Conservation (phyloP, 2,797 vertebrate genomes). For the Tachyglossus aculeatus region DNA sequence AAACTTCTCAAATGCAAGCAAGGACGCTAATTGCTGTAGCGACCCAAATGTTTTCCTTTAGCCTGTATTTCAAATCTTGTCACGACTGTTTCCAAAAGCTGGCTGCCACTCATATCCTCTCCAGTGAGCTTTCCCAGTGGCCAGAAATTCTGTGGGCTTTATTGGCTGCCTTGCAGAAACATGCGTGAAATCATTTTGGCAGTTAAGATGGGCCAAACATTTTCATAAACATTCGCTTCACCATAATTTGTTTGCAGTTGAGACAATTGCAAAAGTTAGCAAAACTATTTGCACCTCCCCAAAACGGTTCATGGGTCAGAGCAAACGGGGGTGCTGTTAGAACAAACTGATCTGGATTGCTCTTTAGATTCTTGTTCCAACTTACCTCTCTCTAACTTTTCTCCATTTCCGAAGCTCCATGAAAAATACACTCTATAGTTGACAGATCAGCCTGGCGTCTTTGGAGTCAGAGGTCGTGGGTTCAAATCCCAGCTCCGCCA, state of each 20-base stretch:
- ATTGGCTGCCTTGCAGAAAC: neutral
- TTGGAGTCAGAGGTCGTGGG: neutral
- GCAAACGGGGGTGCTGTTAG: too few species aligned
- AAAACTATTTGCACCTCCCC: conserved; percentile 1
- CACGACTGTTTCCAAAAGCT: neutral
- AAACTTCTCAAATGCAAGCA: neutral
- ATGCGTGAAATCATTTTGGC: conserved; percentile 11
- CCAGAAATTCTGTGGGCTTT: neutral
- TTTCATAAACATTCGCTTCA: conserved; percentile 3
- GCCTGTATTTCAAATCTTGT: neutral
- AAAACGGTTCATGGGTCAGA: neutral
- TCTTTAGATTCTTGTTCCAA: neutral
- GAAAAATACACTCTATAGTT: neutral
- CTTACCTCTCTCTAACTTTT: neutral
- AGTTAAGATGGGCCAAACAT: neutral
- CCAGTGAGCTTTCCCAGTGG: neutral
- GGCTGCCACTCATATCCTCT: neutral
- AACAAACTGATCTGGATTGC: neutral
- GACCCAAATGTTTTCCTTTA: neutral
- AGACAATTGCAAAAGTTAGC: conserved; percentile 11
- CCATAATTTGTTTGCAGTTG: neutral
- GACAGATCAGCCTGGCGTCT: neutral
- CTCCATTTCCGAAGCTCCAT: neutral
- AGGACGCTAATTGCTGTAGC: neutral
- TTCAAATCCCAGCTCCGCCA: neutral